A percentile compares a stretch with the other conserved stretches of the same genome.
Evolutionary conservation across 2,888 invertebrate genomes (phyloP).

Genomic region (Keiferia lycopersicella): DNA sequence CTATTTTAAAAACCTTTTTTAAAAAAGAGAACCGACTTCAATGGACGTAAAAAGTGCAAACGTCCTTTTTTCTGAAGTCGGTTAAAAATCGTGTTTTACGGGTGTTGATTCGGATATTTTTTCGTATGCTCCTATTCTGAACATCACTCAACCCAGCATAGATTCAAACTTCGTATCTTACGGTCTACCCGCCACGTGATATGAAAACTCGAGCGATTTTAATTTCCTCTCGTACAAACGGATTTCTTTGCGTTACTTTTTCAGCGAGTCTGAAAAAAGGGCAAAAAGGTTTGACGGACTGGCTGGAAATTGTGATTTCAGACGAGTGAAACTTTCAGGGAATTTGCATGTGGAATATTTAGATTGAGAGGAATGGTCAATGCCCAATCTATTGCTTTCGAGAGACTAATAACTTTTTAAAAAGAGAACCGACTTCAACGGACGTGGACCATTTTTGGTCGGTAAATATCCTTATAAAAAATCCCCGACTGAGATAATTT

Average conservation of each 20-base stretch:
- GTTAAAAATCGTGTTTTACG: too few species aligned
- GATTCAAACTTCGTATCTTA: conserved; percentile 9
- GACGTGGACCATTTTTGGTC: too few species aligned
- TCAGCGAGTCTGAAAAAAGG: conserved; percentile 5
- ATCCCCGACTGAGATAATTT: too few species aligned
- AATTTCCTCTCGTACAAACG: conserved; percentile 30
- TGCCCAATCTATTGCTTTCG: too few species aligned
- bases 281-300: conserved; percentile 13
- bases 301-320: conserved; percentile 1
- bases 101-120: background rate
- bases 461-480: too few species aligned
- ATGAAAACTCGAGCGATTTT: conserved; percentile 31
- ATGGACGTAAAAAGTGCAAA: too few species aligned
- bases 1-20: too few species aligned
- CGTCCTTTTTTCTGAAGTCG: too few species aligned
- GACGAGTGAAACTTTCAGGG: background rate
- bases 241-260: conserved; percentile 18
- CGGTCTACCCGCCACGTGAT: conserved; percentile 29
- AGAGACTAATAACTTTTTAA: too few species aligned
- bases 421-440: too few species aligned
- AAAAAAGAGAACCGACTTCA: too few species aligned
- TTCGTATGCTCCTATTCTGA: background rate
- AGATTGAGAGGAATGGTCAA: background rate
- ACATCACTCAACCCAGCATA: background rate
- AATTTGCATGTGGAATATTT: background rate